Conservation (phyloP, 1,140 invertebrate species). For the Dendroctonus ponderosae region DNA sequence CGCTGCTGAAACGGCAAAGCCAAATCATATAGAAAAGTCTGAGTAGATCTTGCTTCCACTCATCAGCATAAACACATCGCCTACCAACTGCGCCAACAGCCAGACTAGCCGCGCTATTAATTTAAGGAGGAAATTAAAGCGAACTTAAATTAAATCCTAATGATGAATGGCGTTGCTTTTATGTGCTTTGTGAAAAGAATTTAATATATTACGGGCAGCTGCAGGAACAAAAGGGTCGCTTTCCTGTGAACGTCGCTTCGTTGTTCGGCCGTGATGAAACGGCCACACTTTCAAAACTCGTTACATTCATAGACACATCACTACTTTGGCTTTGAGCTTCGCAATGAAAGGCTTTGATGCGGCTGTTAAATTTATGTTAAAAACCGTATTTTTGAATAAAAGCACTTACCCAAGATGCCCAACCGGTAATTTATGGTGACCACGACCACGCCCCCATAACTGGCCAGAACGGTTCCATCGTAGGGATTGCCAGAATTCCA, state of each 20-base stretch:
- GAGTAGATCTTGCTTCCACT: too few relatives aligned
- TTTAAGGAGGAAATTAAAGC: conserved; percentile 21
- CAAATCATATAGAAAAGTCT: too few relatives aligned
- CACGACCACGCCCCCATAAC: conserved; percentile 89
- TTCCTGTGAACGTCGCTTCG: conserved; percentile 2
- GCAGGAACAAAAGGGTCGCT: conserved; percentile 18
- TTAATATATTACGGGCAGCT: conserved; percentile 25
- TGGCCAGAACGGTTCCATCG: conserved; percentile 89
- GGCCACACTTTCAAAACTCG: neutral
- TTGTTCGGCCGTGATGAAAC: conserved; percentile 5
- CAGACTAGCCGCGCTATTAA: conserved; percentile 20
- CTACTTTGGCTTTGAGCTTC: too few relatives aligned
- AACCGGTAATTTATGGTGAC: conserved; percentile 97
- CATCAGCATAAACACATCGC: too few relatives aligned
- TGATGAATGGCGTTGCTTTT: conserved; percentile 26
- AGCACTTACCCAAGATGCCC: conserved; percentile 85
- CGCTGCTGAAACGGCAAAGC: too few relatives aligned
- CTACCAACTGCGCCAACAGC: neutral
- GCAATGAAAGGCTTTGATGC: too few relatives aligned
- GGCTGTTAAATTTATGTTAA: too few relatives aligned
- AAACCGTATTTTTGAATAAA: neutral
- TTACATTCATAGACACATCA: too few relatives aligned
- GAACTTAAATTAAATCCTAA: conserved; percentile 28
- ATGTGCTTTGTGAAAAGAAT: conserved; percentile 26
- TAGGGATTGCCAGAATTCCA: conserved; percentile 96